These are phyloP conservation scores for Trichomalopsis sarcophagae DNA, from an alignment of 1,140 invertebrate species.

Conservation along the genomic window DNA sequence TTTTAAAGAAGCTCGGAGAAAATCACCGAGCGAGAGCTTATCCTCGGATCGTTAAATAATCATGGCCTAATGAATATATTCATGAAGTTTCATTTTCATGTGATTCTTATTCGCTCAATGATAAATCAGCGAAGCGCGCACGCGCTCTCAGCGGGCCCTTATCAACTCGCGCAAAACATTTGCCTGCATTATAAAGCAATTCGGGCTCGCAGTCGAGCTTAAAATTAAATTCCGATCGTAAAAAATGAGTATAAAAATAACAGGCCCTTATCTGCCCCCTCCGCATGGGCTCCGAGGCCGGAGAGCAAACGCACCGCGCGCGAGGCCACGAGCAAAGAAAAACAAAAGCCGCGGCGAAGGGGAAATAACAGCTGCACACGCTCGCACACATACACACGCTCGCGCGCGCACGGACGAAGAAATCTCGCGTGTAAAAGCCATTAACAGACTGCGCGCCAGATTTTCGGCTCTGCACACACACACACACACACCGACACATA, in stretches of 20 bases:
- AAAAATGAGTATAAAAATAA: slow-evolving; percentile 52
- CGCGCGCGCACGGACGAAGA: slow-evolving; percentile 6
- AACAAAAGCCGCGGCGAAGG: background rate
- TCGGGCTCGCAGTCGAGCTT: slow-evolving; percentile 23
- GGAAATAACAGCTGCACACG: slow-evolving; percentile 9
- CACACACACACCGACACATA: too few species aligned
- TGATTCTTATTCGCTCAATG: slow-evolving; percentile 34
- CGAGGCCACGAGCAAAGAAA: slow-evolving; percentile 9
- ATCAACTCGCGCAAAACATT: slow-evolving; percentile 48
- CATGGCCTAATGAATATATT: slow-evolving; percentile 49
- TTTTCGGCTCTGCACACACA: slow-evolving; percentile 16
- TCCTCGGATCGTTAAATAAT: slow-evolving; percentile 45
- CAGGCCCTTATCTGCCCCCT: slow-evolving; percentile 34
- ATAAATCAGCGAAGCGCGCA: slow-evolving; percentile 41
- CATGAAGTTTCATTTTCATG: slow-evolving; percentile 53
- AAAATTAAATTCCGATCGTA: slow-evolving; percentile 53
- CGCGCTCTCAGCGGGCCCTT: slow-evolving; percentile 39
- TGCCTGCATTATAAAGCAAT: slow-evolving; percentile 51
- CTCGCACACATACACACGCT: background rate
- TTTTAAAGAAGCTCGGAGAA: slow-evolving; percentile 8
- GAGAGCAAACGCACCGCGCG: background rate
- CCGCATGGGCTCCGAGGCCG: background rate
- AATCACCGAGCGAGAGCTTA: slow-evolving; percentile 33
- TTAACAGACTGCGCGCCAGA: slow-evolving; percentile 36
- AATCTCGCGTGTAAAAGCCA: slow-evolving; percentile 47